Base-by-base conservation (phyloP, 2,797 vertebrate genomes). In the Tenualosa ilisha region DNA sequence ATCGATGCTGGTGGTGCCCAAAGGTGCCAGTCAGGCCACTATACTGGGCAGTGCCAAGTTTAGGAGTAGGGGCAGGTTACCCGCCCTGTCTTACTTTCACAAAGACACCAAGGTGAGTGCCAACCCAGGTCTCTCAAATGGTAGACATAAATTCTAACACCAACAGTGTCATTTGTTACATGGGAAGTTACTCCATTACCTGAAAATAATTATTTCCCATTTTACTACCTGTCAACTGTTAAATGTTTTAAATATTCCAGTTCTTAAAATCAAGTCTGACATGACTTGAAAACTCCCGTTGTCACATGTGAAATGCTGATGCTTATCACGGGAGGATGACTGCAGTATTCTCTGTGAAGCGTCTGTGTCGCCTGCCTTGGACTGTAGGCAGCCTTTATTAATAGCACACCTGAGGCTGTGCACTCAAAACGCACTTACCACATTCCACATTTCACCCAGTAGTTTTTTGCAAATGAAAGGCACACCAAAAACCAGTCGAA, bases 31-130 rank as follows among this genome's bases (percentile, higher is more conserved):
- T 56, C 94, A 86, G 88, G 89, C 91, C 0, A 95, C 90, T 8
- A 91, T 97, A 89, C 89, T 95, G 15, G 95, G 95, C 86, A 97
- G 95, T 46, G 94, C 96, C 0, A 95, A 92, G 91, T 97, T 96
- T 91, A 93, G 95, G 90, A 97, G 96, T 92, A 94, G 95, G 91
- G 96, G 94, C 49, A 88, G 95, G 75, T 93, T 97, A 85, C 96
- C 96, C 0, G 95, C 95, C 79, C 94, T 97, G 82, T 96, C 94
- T 1, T 97, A 96, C 90, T 93, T 95, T 5, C 92, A 93, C 89
- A 95, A 94, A 91, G 93, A 96, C 61, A 96, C 93, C 86, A 96
- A 95, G 82, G 95, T 96, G 81, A 94, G 15, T 20, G 40, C 72
- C 72, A 46, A 79, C 6, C 17, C 15, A 20, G 6, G 6, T 40